phyloP scores from a whole-genome alignment of 2,113 vertebrate species.

The Chiloscyllium plagiosum region DNA sequence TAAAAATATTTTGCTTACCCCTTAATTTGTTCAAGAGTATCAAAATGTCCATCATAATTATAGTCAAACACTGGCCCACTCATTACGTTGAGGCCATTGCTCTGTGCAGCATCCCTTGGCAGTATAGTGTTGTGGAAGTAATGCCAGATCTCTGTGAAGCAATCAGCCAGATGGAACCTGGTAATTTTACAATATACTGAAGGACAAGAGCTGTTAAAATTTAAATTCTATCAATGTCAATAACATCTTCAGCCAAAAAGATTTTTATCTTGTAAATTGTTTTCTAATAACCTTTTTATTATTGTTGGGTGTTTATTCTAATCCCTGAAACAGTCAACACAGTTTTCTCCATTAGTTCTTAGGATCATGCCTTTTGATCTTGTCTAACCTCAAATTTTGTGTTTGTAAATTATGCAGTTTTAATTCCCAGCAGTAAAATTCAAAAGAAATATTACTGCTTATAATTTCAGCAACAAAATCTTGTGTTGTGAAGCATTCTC shows the following conservation, averaged over 20 bases:
- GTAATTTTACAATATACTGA: background rate
- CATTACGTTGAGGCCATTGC: slow-evolving; percentile 56
- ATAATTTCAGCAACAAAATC: background rate
- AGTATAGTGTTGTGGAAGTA: slow-evolving; percentile 54
- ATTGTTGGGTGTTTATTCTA: background rate
- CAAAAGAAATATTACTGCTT: background rate
- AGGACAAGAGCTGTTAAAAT: background rate
- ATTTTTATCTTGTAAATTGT: background rate
- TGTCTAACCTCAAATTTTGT: background rate
- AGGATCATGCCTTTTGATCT: background rate
- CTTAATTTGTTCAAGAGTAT: slow-evolving; percentile 49
- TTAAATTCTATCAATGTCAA: background rate
- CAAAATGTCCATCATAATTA: slow-evolving; percentile 56
- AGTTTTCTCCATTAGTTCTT: background rate
- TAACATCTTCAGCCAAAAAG: background rate
- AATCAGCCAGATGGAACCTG: background rate
- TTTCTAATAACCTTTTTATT: background rate
- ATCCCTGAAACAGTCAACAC: background rate
- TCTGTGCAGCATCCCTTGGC: slow-evolving; percentile 50
- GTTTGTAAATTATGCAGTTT: background rate
- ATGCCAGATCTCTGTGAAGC: slow-evolving; percentile 55
- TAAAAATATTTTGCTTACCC: slow-evolving; percentile 46
- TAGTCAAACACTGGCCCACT: slow-evolving; percentile 58
- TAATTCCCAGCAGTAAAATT: background rate
- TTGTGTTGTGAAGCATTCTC: background rate